These are phyloP conservation scores for Xyrauchen texanus DNA, from an alignment of 2,113 vertebrate genomes.

Conservation along the genomic window DNA sequence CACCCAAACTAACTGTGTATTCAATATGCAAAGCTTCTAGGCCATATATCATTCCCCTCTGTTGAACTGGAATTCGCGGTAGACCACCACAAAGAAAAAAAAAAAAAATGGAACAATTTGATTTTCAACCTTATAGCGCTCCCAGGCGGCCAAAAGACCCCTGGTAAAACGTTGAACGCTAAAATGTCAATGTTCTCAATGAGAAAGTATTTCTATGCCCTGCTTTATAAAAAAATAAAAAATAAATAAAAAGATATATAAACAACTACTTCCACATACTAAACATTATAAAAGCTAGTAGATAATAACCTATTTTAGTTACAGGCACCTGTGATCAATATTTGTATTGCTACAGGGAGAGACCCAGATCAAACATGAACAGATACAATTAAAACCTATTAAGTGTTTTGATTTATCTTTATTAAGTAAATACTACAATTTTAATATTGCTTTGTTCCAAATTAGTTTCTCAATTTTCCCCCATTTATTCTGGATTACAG, in stretches of 20 bases:
- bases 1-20: too few species aligned
- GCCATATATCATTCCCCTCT: too few species aligned
- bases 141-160: neutral
- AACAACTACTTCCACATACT: too few species aligned
- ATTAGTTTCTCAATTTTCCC: conserved; percentile 56
- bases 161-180: neutral
- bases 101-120: neutral
- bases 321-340: neutral
- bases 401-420: conserved; percentile 73
- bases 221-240: neutral
- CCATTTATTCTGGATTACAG: conserved; percentile 72
- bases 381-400: neutral
- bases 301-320: too few species aligned
- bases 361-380: neutral
- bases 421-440: conserved; percentile 80
- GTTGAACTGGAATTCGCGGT: too few species aligned
- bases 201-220: too few species aligned
- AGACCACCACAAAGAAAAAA: neutral
- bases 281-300: too few species aligned
- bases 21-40: too few species aligned
- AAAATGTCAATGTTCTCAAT: too few species aligned
- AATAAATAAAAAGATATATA: too few species aligned
- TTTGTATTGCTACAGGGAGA: neutral
- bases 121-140: conserved; percentile 16
- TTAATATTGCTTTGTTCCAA: conserved; percentile 73